phyloP scores from a whole-genome alignment of 2,797 vertebrate species.

The Galagoides demidoff region DNA sequence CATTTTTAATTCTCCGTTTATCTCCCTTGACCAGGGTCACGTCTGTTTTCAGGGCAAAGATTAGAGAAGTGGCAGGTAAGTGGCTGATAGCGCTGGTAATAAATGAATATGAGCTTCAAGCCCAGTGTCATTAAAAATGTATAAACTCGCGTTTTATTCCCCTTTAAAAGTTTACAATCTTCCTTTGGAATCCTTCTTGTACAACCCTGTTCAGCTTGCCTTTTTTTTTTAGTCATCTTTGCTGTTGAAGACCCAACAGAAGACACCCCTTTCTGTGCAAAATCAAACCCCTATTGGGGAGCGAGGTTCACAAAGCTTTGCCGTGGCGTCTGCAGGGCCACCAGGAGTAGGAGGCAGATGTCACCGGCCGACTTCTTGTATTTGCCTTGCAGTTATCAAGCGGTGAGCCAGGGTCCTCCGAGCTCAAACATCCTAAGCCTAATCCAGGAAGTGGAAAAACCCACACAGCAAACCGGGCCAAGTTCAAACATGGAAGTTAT shows the following conservation, averaged over 20 bases:
- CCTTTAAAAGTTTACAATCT: slow-evolving; percentile 72
- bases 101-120: slow-evolving; percentile 72
- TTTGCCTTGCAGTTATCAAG: neutral
- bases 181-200: slow-evolving; percentile 65
- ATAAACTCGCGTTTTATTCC: slow-evolving; percentile 74
- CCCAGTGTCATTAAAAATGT: slow-evolving; percentile 76
- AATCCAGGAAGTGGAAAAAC: neutral
- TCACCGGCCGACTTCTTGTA: fast-evolving
- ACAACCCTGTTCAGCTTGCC: slow-evolving; percentile 16
- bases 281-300: slow-evolving; percentile 44
- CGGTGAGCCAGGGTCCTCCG: neutral
- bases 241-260: slow-evolving; percentile 41
- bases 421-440: neutral
- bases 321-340: neutral
- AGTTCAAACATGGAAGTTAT: neutral
- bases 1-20: slow-evolving; percentile 72
- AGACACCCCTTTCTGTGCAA: slow-evolving; percentile 45
- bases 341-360: neutral
- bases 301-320: neutral
- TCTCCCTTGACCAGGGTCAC: slow-evolving; percentile 73
- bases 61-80: slow-evolving; percentile 69
- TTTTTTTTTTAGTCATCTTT: slow-evolving; percentile 43
- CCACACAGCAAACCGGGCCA: neutral
- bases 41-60: slow-evolving; percentile 73
- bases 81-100: slow-evolving; percentile 64